phyloP scores from a whole-genome alignment of 2,797 vertebrate genomes.

The Pangasius djambal region DNA sequence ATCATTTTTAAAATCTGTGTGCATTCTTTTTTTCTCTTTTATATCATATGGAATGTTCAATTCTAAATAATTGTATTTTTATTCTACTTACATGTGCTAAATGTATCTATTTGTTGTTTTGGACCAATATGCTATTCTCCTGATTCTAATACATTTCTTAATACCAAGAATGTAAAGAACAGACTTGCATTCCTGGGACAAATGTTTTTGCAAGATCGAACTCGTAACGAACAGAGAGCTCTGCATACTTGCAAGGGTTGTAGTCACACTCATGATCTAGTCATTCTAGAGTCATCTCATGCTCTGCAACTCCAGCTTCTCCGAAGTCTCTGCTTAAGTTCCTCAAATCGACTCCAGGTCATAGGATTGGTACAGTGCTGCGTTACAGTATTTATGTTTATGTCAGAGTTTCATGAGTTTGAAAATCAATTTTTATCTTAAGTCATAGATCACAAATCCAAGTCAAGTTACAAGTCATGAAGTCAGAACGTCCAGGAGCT shows the following conservation, averaged over 20 bases:
- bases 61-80: background rate
- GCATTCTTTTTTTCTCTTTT: background rate
- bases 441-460: background rate
- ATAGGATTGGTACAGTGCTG: background rate
- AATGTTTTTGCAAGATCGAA: slow-evolving; percentile 2
- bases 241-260: background rate
- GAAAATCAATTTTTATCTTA: background rate
- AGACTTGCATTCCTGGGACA: background rate
- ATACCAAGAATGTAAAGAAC: background rate
- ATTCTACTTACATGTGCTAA: background rate
- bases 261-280: background rate
- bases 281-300: background rate
- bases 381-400: background rate
- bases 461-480: background rate
- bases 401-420: background rate
- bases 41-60: background rate
- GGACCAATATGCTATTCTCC: background rate
- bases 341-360: background rate
- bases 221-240: background rate
- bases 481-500: background rate
- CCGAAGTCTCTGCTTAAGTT: background rate
- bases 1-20: background rate
- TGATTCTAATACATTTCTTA: background rate
- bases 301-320: background rate
- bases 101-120: background rate